Evolutionary conservation across 1,140 invertebrate species (phyloP), one percentile per base, ranked within the genome.

Genomic region (Eubasilissa regina): DNA sequence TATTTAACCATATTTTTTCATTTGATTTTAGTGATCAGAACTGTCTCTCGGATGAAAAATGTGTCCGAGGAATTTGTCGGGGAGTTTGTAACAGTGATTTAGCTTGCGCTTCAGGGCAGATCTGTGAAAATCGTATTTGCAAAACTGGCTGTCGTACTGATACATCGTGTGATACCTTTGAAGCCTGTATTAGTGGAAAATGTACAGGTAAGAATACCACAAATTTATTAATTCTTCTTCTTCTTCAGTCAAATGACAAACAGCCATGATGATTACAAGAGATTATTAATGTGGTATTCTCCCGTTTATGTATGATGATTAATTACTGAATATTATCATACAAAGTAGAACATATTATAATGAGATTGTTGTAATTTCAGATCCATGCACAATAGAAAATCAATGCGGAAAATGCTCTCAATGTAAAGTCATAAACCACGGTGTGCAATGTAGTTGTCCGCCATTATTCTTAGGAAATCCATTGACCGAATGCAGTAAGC

Each of bases 91-190:
- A 96, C 85, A 95, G 93, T 72, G 96, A 97, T 85, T 90, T 92
- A 48, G 93, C 94, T 72, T 98, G 97, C 85, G 91, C 91, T 45
- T 85, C 91, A 0, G 94, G 94, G 83, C 94, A 96, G 85, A 96
- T 97, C 83, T 98, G 96, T 85, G 93, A 95, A 85, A 96, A 95
- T 83, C 91, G 96, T 80, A 89, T 97, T 78, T 98, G 96, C 85
- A 93, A 95, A 80, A 91, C 93, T 82, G 96, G 96, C 15, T 97
- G 96, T 85, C 90, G 95, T 47, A 95, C 91, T 85, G 96, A 97
- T 85, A 92, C 93, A n/a, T 91, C 93, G 11, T 97, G 96, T 85
- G 88, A 92, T 3, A 88, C 86, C 76, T 88, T 94, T 72, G 91
- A 95, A 85, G 93, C 95, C 1, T 97, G 96, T 85, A 90, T 97